Evolutionary conservation across 1,140 invertebrate genomes (phyloP), one percentile per base, ranked within the genome.

Genomic region (Mycetomoellerius zeteki): DNA sequence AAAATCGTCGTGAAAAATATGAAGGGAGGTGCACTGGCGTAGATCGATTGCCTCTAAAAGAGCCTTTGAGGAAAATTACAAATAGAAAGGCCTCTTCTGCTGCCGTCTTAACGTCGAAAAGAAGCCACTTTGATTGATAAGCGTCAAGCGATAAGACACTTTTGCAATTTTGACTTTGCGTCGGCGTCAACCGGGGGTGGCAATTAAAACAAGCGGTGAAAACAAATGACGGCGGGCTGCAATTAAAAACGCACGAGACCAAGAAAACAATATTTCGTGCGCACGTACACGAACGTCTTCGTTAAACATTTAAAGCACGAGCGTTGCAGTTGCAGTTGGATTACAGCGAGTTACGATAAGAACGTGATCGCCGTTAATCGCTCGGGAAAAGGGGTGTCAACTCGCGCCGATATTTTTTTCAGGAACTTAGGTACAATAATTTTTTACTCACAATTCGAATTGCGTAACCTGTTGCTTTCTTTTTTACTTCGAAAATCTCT

Each of bases 261-360:
- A 47, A 43, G 65, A 30, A 73, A 52, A 82, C 80, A 60, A 47
- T 82, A 37, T 82, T 47, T 84, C 14, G 56, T 27, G 54, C 80
- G 10, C 50, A 47, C 52, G 54, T 60, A 73, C 69, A 37, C 77
- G 47, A 10, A 80, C 33, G 62, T 80, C 47, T 67, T 43, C 62
- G 80, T 82, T 82, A 73, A 84, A 62, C 69, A 84, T 73, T 84
- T 84, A 73, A 62, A 84, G 69, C 80, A 84, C 80, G 80, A 84
- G 54, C 69, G 54, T 73, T n/a, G 54, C 69, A 37, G 67, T 58
- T 33, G 80, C 52, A 75, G 80, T 73, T 60, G 69, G 69, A 84
- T 84, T 73, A 84, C 80, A 6, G n/a, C 21, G 54, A 73, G 80
- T 84, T 84, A 84, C 80, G 69, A 73, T 69, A n/a, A 16, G 37